These are phyloP conservation scores for Isurus oxyrinchus DNA, from an alignment of 2,113 vertebrate genomes.

Conservation along the genomic window DNA sequence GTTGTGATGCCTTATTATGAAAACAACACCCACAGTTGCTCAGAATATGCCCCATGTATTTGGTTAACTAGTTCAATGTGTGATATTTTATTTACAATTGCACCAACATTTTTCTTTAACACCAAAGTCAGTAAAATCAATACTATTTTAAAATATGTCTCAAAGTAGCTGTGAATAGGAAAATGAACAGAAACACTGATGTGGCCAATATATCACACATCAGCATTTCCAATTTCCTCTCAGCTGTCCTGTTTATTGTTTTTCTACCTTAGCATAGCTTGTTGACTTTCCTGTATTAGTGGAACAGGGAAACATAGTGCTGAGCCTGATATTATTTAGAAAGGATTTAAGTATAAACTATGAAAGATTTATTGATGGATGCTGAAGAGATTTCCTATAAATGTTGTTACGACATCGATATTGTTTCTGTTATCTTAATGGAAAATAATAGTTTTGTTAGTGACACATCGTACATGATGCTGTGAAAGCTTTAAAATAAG, in stretches of 20 bases:
- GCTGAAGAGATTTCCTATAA: slow-evolving; percentile 53
- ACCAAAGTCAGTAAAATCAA: slow-evolving; percentile 62
- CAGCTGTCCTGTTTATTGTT: slow-evolving; percentile 58
- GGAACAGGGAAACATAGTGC: not conserved
- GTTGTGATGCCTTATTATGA: not conserved
- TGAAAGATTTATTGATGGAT: not conserved
- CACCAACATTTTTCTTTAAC: slow-evolving; percentile 67
- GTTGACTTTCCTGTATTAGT: not conserved
- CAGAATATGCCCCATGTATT: not conserved
- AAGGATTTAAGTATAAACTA: slow-evolving; percentile 22
- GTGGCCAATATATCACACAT: slow-evolving; percentile 64
- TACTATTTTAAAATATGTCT: slow-evolving; percentile 78
- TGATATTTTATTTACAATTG: slow-evolving; percentile 67
- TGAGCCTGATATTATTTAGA: not conserved
- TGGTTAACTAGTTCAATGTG: not conserved
- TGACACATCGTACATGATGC: not conserved
- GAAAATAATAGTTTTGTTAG: slow-evolving; percentile 44
- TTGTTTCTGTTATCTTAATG: slow-evolving; percentile 77
- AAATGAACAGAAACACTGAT: slow-evolving; percentile 73
- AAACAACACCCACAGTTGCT: not conserved
- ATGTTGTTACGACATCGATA: slow-evolving; percentile 81
- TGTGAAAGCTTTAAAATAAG: slow-evolving; percentile 32
- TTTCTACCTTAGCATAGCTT: slow-evolving; percentile 34
- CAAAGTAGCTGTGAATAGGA: slow-evolving; percentile 74
- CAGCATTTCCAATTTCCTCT: slow-evolving; percentile 52